Percentiles rank a stretch among this genome's conserved stretches.
phyloP scores from a whole-genome alignment of 2,797 vertebrate genomes.

The Eutrigla gurnardus region DNA sequence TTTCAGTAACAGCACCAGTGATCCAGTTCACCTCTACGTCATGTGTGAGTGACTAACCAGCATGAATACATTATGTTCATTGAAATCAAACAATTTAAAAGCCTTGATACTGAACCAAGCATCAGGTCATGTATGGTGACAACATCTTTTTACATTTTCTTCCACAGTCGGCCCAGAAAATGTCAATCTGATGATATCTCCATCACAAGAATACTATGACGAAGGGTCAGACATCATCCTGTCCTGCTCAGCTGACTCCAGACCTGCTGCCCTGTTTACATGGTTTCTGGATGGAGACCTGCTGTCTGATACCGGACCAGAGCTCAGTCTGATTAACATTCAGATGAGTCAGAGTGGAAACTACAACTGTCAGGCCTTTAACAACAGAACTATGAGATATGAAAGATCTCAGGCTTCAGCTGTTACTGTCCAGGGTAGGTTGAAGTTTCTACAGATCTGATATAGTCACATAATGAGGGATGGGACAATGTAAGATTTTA shows the following conservation, averaged over 20 bases:
- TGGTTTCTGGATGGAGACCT: conserved; percentile 60
- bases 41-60: conserved; percentile 64
- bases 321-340: conserved; percentile 59
- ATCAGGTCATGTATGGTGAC: background rate
- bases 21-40: conserved; percentile 41
- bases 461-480: no score
- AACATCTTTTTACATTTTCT: background rate
- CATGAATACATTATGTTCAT: background rate
- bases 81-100: background rate
- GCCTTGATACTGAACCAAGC: background rate
- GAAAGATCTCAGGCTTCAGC: conserved; percentile 24
- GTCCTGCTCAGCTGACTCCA: conserved; percentile 64
- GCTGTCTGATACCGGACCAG: conserved; percentile 34
- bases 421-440: conserved; percentile 61
- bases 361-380: conserved; percentile 72
- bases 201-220: background rate
- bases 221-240: conserved; percentile 57
- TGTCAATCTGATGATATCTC: background rate
- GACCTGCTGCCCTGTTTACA: conserved; percentile 38
- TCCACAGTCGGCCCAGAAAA: conserved; percentile 61
- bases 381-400: conserved; percentile 59
- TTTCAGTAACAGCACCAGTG: conserved; percentile 52
- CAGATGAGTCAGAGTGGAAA: conserved; percentile 61
- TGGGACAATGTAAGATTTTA: no score
- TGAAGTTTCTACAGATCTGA: no score